These are phyloP conservation scores for Thamnophis sirtalis DNA, from an alignment of 2,113 vertebrate species.

Conservation along the genomic window DNA sequence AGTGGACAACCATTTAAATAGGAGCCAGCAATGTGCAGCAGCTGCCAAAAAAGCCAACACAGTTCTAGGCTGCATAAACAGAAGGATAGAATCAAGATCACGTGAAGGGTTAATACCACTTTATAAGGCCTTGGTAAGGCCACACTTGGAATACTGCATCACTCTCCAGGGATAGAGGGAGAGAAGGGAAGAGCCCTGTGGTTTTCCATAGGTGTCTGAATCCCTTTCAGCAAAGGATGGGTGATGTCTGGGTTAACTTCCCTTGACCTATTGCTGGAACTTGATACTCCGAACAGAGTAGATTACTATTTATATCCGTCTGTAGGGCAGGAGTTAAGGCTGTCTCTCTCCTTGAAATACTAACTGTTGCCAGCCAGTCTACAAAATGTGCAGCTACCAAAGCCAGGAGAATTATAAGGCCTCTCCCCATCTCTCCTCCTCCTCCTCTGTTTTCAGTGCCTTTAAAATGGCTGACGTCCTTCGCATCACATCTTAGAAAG, in stretches of 20 bases:
- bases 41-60: too few species aligned
- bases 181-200: constrained; percentile 33
- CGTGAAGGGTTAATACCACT: too few species aligned
- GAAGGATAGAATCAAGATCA: too few species aligned
- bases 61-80: too few species aligned
- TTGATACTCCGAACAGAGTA: constrained; percentile 42
- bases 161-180: constrained; percentile 1
- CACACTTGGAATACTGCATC: too few species aligned
- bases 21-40: too few species aligned
- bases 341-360: constrained; percentile 18
- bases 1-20: too few species aligned
- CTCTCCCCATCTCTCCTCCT: background rate
- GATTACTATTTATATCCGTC: constrained; percentile 50
- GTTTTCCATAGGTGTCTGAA: constrained; percentile 38
- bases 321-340: constrained; percentile 21
- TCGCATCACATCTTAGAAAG: background rate
- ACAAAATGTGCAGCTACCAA: constrained; percentile 12
- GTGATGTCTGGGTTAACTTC: constrained; percentile 30
- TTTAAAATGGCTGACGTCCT: background rate
- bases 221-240: constrained; percentile 11
- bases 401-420: background rate
- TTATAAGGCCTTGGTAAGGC: too few species aligned
- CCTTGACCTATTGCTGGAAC: constrained; percentile 44
- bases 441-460: background rate
- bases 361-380: constrained; percentile 37